These are phyloP conservation scores for Leucophenga maculata DNA, from an alignment of 2,888 invertebrate genomes.

Conservation along the genomic window DNA sequence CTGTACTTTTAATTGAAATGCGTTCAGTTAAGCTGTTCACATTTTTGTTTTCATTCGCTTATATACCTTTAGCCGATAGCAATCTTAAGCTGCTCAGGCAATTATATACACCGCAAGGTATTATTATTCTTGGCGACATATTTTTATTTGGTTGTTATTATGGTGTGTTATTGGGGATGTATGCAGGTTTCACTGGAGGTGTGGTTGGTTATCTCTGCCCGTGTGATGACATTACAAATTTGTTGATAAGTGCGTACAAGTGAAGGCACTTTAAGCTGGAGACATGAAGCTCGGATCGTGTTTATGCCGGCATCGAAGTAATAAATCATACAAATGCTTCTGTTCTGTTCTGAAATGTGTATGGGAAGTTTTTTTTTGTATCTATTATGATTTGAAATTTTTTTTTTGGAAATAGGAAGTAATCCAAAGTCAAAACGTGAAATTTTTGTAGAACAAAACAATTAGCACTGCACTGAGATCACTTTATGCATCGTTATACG, in stretches of 20 bases:
- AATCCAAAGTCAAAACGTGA: no score
- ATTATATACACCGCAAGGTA: background rate
- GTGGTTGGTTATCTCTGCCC: background rate
- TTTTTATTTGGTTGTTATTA: background rate
- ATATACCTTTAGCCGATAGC: background rate
- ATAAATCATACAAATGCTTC: no score
- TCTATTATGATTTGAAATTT: no score
- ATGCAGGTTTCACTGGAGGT: no score
- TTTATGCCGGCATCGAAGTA: constrained; percentile 46
- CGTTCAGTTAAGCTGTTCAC: background rate
- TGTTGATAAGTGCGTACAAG: background rate
- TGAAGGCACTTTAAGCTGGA: constrained; percentile 1
- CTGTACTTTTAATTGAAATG: constrained; percentile 34
- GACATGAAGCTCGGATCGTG: constrained; percentile 41
- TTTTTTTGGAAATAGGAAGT: no score
- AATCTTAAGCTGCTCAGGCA: constrained; percentile 8
- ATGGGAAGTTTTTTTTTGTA: no score
- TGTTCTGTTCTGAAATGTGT: no score
- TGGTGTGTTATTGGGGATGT: background rate
- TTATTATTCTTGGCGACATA: constrained; percentile 9
- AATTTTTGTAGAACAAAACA: no score
- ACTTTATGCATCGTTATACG: no score
- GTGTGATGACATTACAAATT: constrained; percentile 9
- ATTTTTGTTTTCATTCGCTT: background rate
- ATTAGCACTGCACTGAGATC: no score